A percentile compares a stretch with the other conserved stretches of the same genome.
Evolutionary conservation across 2,888 invertebrate genomes (phyloP).

Genomic region (Chalcosyrphus nemorum): DNA sequence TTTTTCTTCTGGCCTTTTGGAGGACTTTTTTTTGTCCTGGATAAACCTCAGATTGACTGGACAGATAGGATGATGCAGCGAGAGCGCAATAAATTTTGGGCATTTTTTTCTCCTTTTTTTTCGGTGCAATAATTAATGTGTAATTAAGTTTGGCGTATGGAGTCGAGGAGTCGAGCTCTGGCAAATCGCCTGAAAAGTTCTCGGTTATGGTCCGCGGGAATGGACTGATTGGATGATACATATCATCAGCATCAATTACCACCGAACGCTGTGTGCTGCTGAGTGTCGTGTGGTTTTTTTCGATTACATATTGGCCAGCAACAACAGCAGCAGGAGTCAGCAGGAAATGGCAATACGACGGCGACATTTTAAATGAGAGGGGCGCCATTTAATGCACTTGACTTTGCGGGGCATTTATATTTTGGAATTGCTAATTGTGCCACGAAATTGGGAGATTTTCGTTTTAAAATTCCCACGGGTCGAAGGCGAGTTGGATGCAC

Average conservation of each 20-base stretch:
- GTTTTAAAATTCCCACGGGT: slow-evolving; percentile 65
- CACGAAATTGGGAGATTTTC: slow-evolving; percentile 35
- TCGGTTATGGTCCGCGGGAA: slow-evolving; percentile 55
- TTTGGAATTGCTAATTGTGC: slow-evolving; percentile 69
- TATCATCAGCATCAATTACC: slow-evolving; percentile 72
- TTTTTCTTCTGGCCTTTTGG: slow-evolving; percentile 1
- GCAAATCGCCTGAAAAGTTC: slow-evolving; percentile 24
- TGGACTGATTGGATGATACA: slow-evolving; percentile 67
- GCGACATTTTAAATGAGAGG: slow-evolving; percentile 60
- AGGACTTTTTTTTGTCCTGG: not conserved
- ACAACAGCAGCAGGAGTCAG: no score
- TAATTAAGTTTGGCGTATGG: slow-evolving; percentile 60
- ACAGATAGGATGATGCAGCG: slow-evolving; percentile 38
- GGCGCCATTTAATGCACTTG: slow-evolving; percentile 72
- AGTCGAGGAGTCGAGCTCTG: not conserved
- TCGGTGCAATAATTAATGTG: slow-evolving; percentile 70
- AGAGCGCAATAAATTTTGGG: slow-evolving; percentile 59
- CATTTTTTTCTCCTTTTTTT: no score
- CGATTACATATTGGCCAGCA: slow-evolving; percentile 1
- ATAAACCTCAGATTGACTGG: slow-evolving; percentile 57
- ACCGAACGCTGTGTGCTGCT: slow-evolving; percentile 38
- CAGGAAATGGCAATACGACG: slow-evolving; percentile 56
- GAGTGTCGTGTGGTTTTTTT: slow-evolving; percentile 19
- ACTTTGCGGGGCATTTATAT: slow-evolving; percentile 37
- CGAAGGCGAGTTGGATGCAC: slow-evolving; percentile 36